phyloP scores from a whole-genome alignment of 2,797 vertebrate species.

The Nyctibius grandis region DNA sequence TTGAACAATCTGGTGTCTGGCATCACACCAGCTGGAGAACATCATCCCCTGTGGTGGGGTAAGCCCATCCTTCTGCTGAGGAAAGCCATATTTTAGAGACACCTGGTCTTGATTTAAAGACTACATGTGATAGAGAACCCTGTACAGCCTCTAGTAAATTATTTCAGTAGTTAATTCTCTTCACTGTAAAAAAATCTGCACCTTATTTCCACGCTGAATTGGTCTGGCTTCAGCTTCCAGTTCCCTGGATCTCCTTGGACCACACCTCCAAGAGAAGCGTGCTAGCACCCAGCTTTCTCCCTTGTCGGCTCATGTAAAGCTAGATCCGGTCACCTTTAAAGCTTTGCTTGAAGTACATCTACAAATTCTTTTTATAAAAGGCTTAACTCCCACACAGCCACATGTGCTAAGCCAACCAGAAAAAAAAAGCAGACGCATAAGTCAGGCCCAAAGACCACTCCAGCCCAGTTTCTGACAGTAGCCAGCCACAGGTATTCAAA shows the following conservation, averaged over 20 bases:
- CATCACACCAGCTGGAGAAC: background rate
- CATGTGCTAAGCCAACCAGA: background rate
- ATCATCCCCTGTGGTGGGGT: background rate
- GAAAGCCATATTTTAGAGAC: background rate
- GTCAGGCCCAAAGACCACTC: background rate
- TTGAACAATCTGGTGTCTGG: background rate
- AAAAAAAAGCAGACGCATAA: background rate
- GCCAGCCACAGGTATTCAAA: background rate
- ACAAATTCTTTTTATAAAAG: background rate
- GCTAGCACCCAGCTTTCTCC: background rate
- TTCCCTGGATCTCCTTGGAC: background rate
- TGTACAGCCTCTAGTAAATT: background rate
- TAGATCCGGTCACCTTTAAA: background rate
- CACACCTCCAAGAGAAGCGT: background rate
- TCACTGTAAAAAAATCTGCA: conserved; percentile 13
- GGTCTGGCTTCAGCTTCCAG: background rate
- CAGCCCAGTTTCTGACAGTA: background rate
- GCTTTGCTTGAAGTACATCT: background rate
- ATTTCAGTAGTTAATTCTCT: conserved; percentile 33
- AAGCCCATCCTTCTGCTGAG: background rate
- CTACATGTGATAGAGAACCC: background rate
- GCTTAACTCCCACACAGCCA: background rate
- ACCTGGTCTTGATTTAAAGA: conserved; percentile 30
- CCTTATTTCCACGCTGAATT: background rate
- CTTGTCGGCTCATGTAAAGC: background rate